Evolutionary conservation across 2,888 invertebrate species (phyloP).

Genomic region (Apodemia hepburni): DNA sequence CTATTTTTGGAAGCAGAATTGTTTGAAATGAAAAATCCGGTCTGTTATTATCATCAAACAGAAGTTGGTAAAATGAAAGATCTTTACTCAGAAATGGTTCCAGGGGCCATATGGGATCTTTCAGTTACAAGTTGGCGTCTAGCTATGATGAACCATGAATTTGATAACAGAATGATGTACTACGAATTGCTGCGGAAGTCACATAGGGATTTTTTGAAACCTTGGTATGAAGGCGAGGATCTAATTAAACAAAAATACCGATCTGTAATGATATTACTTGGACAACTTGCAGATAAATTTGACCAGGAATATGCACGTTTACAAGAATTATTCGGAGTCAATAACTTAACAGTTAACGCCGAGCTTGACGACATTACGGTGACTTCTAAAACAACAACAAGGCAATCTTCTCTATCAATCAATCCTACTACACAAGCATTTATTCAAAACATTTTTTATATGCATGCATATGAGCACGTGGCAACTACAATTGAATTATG

Average conservation of each 20-base stretch:
- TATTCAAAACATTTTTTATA: slow-evolving; percentile 49
- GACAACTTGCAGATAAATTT: slow-evolving; percentile 51
- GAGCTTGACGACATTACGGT: not conserved
- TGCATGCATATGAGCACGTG: slow-evolving; percentile 52
- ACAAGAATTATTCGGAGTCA: slow-evolving; percentile 26
- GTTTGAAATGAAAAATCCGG: slow-evolving; percentile 65
- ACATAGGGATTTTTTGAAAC: slow-evolving; percentile 34
- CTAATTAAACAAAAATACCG: slow-evolving; percentile 49
- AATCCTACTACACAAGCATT: not conserved
- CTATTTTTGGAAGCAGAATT: slow-evolving; percentile 59
- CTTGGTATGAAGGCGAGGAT: slow-evolving; percentile 46
- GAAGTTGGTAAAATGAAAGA: slow-evolving; percentile 56
- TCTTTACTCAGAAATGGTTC: slow-evolving; percentile 49
- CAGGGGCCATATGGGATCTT: slow-evolving; percentile 51
- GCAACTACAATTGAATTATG: slow-evolving; percentile 48
- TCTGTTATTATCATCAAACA: slow-evolving; percentile 68
- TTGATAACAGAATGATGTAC: slow-evolving; percentile 59
- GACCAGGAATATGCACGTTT: slow-evolving; percentile 47
- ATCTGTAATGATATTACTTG: slow-evolving; percentile 47
- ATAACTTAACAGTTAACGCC: slow-evolving; percentile 16
- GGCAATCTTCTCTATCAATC: slow-evolving; percentile 10
- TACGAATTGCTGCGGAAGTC: slow-evolving; percentile 49
- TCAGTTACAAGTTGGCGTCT: slow-evolving; percentile 57
- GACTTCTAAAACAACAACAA: slow-evolving; percentile 18
- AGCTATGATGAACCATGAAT: slow-evolving; percentile 55